Evolutionary conservation across 2,888 invertebrate genomes (phyloP).

Genomic region (Netelia inedita): DNA sequence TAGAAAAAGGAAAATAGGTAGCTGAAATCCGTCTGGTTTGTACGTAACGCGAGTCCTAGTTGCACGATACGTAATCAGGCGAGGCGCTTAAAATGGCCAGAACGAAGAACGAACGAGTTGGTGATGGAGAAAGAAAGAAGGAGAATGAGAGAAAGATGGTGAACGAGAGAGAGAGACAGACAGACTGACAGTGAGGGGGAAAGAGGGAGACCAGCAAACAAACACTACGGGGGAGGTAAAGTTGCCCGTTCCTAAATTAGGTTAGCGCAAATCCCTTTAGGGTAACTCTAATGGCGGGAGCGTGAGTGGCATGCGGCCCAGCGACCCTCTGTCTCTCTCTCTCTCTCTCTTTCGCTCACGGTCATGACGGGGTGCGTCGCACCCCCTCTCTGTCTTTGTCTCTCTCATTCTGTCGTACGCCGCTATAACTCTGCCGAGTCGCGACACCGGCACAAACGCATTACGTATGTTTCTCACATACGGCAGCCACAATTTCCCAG

Average conservation of each 20-base stretch:
- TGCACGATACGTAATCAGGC: constrained; percentile 60
- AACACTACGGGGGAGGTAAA: constrained; percentile 79
- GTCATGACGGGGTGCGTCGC: background rate
- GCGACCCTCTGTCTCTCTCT: constrained; percentile 53
- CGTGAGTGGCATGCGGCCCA: constrained; percentile 79
- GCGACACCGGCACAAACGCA: background rate
- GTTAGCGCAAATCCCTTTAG: constrained; percentile 84
- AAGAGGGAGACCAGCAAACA: constrained; percentile 74
- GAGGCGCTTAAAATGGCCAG: constrained; percentile 60
- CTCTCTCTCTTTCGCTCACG: constrained; percentile 17
- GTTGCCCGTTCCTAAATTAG: constrained; percentile 83
- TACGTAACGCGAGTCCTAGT: constrained; percentile 17
- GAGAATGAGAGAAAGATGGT: background rate
- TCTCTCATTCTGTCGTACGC: constrained; percentile 6
- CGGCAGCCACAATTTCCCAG: constrained; percentile 1
- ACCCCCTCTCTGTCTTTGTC: background rate
- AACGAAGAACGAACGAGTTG: background rate
- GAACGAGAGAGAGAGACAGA: constrained; percentile 12
- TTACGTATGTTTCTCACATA: constrained; percentile 1
- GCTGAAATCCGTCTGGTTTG: constrained; percentile 30
- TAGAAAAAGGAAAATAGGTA: constrained; percentile 15
- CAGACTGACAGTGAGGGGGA: background rate
- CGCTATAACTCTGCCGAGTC: background rate
- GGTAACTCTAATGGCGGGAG: constrained; percentile 83
- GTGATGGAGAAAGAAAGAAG: constrained; percentile 22